Evolutionary conservation across 2,888 invertebrate species (phyloP).

Genomic region (Aspidapion aeneum): DNA sequence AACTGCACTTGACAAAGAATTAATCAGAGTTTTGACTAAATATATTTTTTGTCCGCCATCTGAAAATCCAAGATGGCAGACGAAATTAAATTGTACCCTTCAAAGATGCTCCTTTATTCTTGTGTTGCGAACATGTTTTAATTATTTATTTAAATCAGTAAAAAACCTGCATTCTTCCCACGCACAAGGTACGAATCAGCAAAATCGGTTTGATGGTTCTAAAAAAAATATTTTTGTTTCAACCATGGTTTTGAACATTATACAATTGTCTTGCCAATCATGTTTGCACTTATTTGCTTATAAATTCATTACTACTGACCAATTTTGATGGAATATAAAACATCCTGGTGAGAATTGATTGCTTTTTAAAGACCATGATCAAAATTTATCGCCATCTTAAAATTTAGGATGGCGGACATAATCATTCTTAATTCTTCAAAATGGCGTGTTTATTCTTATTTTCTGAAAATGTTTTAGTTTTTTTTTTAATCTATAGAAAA

Average conservation of each 20-base stretch:
- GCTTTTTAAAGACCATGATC: neutral
- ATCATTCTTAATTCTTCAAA: too few relatives aligned
- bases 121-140: neutral
- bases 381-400: neutral
- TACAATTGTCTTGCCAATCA: neutral
- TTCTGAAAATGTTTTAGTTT: too few relatives aligned
- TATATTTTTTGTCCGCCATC: neutral
- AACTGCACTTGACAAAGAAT: too few relatives aligned
- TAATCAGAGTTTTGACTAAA: too few relatives aligned
- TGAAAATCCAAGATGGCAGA: constrained; percentile 1
- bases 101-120: neutral
- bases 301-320: neutral
- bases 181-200: neutral
- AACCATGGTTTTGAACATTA: neutral
- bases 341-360: neutral
- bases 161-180: neutral
- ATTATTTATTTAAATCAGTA: neutral
- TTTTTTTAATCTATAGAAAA: too few relatives aligned
- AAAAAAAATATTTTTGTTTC: neutral
- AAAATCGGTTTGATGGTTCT: neutral
- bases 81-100: neutral
- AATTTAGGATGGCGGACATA: neutral
- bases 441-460: too few relatives aligned
- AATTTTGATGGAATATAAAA: neutral
- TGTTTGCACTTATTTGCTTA: too few relatives aligned